These are phyloP conservation scores for Oncorhynchus clarkii DNA, from an alignment of 2,113 vertebrate genomes.

Conservation along the genomic window DNA sequence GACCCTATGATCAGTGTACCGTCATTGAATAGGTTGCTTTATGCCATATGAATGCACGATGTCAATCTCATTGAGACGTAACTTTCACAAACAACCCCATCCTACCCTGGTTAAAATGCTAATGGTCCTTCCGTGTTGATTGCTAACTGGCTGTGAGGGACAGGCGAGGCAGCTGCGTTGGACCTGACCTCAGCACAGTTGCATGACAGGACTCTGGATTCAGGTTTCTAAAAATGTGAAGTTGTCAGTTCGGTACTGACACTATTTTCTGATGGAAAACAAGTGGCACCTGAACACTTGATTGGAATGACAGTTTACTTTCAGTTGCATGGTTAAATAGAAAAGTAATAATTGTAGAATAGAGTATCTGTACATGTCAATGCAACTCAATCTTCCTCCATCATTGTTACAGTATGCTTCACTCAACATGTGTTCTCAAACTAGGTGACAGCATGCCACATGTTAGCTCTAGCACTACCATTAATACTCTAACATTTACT, in stretches of 20 bases:
- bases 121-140: not conserved
- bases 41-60: not conserved
- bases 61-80: not conserved
- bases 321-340: not conserved
- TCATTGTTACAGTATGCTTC: not conserved
- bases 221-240: not conserved
- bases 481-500: not conserved
- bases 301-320: not conserved
- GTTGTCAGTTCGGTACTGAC: not conserved
- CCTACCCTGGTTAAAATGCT: not conserved
- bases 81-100: not conserved
- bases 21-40: not conserved
- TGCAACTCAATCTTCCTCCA: not conserved
- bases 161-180: not conserved
- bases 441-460: conserved; percentile 10
- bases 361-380: not conserved
- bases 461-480: conserved; percentile 5
- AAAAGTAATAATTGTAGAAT: not conserved
- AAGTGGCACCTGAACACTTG: not conserved
- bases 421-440: not conserved
- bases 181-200: not conserved
- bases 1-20: not conserved
- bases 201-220: not conserved
- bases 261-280: not conserved
- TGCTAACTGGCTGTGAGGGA: not conserved